phyloP scores from a whole-genome alignment of 2,113 vertebrate species.

The Abramis brama region DNA sequence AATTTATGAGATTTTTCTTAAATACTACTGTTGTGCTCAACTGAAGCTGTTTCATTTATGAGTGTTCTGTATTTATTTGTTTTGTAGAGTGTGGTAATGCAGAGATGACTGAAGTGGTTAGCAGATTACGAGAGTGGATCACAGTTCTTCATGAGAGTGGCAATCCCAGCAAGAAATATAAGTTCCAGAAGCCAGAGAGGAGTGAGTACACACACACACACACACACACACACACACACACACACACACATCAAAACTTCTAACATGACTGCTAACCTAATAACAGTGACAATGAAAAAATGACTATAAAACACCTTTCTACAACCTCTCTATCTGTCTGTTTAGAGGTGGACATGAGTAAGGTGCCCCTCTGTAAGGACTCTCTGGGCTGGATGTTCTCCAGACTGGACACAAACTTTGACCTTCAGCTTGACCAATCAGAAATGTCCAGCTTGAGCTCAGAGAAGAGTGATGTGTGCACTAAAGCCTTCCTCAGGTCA shows the following conservation, averaged over 20 bases:
- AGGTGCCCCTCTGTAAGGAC: conserved; percentile 91
- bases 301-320: background rate
- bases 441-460: conserved; percentile 91
- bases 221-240: background rate
- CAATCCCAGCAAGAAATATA: conserved; percentile 85
- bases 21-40: background rate
- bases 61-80: conserved; percentile 31
- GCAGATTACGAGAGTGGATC: conserved; percentile 92
- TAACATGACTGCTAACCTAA: background rate
- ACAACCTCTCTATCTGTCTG: background rate
- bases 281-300: background rate
- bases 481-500: conserved; percentile 89
- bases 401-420: conserved; percentile 92
- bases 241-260: background rate
- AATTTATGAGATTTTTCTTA: background rate
- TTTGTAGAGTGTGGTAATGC: conserved; percentile 84
- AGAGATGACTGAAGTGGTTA: conserved; percentile 90
- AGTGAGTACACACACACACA: conserved; percentile 76
- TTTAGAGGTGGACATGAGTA: conserved; percentile 87
- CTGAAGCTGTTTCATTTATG: background rate
- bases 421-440: conserved; percentile 90
- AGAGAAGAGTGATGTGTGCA: conserved; percentile 90
- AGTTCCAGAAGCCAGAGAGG: conserved; percentile 85
- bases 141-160: conserved; percentile 91
- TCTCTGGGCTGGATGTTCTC: conserved; percentile 98